Evolutionary conservation across 2,888 invertebrate species (phyloP).

Genomic region (Gortyna flavago): DNA sequence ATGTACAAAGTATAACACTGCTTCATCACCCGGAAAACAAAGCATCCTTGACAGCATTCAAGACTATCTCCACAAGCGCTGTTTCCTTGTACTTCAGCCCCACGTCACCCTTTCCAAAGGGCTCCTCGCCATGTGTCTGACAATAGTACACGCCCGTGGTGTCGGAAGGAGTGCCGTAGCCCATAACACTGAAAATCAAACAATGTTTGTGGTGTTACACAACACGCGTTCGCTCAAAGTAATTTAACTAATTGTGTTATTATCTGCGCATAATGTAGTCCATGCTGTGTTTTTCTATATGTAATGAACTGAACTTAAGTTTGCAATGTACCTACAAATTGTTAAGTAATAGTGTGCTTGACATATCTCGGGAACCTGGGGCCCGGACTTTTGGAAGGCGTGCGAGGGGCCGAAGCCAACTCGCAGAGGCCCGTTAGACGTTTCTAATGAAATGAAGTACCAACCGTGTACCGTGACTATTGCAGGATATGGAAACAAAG

Average conservation of each 20-base stretch:
- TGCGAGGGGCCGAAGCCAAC: too few species aligned
- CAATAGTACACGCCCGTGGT: neutral
- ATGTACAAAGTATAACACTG: too few species aligned
- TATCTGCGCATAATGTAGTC: neutral
- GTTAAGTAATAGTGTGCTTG: too few species aligned
- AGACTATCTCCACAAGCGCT: neutral
- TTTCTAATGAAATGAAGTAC: too few species aligned
- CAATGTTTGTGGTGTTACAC: neutral
- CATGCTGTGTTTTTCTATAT: too few species aligned
- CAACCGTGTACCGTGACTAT: too few species aligned
- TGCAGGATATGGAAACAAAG: too few species aligned
- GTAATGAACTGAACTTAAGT: too few species aligned
- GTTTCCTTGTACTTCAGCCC: conserved; percentile 68
- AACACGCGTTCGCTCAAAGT: neutral
- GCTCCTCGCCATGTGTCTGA: conserved; percentile 4
- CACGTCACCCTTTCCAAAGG: conserved; percentile 43
- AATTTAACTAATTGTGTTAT: neutral
- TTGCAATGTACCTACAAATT: too few species aligned
- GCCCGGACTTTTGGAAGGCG: too few species aligned
- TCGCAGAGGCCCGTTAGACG: too few species aligned
- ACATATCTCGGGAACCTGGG: too few species aligned
- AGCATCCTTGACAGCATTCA: neutral
- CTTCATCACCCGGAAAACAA: neutral
- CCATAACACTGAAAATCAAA: conserved; percentile 5
- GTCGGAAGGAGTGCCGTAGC: neutral